Evolutionary conservation across 2,888 invertebrate genomes (phyloP).

Genomic region (Galerucella nymphaeae): DNA sequence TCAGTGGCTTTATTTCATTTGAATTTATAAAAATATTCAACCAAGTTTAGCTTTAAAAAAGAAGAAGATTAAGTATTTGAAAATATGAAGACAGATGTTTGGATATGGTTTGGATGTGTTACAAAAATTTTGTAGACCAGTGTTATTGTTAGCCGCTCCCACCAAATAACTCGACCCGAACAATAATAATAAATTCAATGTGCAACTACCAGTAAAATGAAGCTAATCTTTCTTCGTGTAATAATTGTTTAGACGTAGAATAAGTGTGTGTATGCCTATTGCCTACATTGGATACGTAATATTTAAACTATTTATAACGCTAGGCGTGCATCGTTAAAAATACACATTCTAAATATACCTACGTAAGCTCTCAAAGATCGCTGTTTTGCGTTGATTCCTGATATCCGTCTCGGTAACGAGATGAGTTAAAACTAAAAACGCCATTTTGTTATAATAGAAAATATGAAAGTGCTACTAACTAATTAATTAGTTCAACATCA

Average conservation of each 20-base stretch:
- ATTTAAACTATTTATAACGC: slow-evolving; percentile 56
- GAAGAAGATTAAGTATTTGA: no score
- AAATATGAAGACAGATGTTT: neutral
- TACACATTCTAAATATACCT: slow-evolving; percentile 58
- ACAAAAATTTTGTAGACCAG: neutral
- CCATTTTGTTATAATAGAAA: slow-evolving; percentile 23
- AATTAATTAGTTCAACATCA: slow-evolving; percentile 49
- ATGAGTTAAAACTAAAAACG: slow-evolving; percentile 2
- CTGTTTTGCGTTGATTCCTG: slow-evolving; percentile 37
- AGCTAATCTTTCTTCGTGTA: slow-evolving; percentile 47
- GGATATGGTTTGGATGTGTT: neutral
- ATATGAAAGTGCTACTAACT: slow-evolving; percentile 37
- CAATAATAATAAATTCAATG: slow-evolving; percentile 22
- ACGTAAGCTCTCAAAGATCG: slow-evolving; percentile 38
- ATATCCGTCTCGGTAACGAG: slow-evolving; percentile 32
- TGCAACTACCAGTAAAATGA: slow-evolving; percentile 42
- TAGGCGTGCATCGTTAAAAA: slow-evolving; percentile 56
- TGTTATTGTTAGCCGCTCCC: slow-evolving; percentile 35
- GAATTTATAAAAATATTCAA: no score
- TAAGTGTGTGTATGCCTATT: slow-evolving; percentile 29
- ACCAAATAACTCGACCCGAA: slow-evolving; percentile 42
- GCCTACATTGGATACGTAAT: slow-evolving; percentile 41
- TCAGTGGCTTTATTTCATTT: no score
- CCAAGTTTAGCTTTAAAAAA: no score
- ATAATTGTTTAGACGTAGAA: slow-evolving; percentile 45